A percentile compares a stretch with the other conserved stretches of the same genome.
phyloP scores from a whole-genome alignment of 2,797 vertebrate species.

The Sparidentex hasta region DNA sequence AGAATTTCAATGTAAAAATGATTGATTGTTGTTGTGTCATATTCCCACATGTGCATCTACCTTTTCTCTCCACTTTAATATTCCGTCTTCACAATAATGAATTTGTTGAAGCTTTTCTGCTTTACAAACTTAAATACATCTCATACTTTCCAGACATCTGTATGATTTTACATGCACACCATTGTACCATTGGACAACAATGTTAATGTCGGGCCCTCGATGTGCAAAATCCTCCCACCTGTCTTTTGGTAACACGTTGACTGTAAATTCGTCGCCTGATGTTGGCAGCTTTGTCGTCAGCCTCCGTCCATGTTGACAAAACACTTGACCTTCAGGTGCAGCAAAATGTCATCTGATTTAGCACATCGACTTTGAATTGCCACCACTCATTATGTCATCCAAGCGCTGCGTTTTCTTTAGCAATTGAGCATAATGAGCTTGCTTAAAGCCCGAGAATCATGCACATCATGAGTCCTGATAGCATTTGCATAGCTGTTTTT shows the following conservation, averaged over 20 bases:
- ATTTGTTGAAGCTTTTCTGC: not conserved
- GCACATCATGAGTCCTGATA: constrained; percentile 12
- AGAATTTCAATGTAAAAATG: not conserved
- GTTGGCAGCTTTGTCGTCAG: constrained; percentile 52
- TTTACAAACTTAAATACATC: not conserved
- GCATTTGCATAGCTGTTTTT: constrained; percentile 38
- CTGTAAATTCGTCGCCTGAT: constrained; percentile 63
- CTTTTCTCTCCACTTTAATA: not conserved
- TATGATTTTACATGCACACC: not conserved
- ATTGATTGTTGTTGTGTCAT: not conserved
- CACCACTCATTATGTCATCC: constrained; percentile 72
- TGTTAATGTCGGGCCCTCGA: not conserved
- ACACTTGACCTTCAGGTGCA: constrained; percentile 85
- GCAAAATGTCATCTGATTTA: constrained; percentile 84
- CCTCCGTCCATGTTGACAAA: constrained; percentile 76
- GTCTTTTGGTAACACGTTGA: constrained; percentile 27
- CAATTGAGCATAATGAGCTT: constrained; percentile 63
- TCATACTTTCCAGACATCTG: not conserved
- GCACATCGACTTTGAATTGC: constrained; percentile 69
- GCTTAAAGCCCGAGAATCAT: constrained; percentile 39
- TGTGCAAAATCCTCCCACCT: not conserved
- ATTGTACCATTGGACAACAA: not conserved
- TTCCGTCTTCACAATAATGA: not conserved
- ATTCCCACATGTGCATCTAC: not conserved
- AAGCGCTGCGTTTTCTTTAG: constrained; percentile 59